Conservation (phyloP, 2,888 invertebrate genomes). For the Plusia festucae region DNA sequence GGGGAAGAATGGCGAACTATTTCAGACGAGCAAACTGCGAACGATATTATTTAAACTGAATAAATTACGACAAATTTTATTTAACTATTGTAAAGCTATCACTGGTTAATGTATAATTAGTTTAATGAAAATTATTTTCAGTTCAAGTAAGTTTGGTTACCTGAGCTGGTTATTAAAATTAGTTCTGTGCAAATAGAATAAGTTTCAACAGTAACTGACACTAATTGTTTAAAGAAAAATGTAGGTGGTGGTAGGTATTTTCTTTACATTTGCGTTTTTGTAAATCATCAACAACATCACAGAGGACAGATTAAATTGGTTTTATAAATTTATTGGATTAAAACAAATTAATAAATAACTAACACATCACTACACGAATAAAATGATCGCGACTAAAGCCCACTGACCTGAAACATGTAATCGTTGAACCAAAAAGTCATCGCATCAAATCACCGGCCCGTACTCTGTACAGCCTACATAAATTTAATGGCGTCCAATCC, state of each 20-base stretch:
- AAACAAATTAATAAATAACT: not conserved
- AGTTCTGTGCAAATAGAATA: not conserved
- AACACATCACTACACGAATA: not conserved
- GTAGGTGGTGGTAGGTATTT: no score
- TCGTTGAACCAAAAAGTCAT: not conserved
- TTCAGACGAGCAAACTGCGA: not conserved
- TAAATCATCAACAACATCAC: no score
- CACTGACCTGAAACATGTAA: not conserved
- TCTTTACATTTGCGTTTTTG: not conserved
- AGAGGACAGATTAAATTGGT: no score
- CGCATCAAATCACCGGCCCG: conserved; percentile 6
- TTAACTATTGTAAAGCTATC: not conserved
- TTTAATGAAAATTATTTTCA: not conserved
- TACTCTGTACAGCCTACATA: conserved; percentile 3
- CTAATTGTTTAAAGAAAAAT: not conserved
- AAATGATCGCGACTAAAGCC: not conserved
- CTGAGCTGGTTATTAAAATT: not conserved
- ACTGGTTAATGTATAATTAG: not conserved
- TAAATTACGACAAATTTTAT: not conserved
- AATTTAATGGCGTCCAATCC: conserved; percentile 31
- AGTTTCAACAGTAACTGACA: not conserved
- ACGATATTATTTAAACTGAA: not conserved
- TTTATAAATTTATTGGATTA: no score
- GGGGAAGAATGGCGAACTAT: not conserved
- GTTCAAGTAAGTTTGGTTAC: not conserved